Percentiles rank a stretch among this genome's conserved stretches.
Conservation (phyloP, 2,113 vertebrate genomes). For the Notothenia rossii region DNA sequence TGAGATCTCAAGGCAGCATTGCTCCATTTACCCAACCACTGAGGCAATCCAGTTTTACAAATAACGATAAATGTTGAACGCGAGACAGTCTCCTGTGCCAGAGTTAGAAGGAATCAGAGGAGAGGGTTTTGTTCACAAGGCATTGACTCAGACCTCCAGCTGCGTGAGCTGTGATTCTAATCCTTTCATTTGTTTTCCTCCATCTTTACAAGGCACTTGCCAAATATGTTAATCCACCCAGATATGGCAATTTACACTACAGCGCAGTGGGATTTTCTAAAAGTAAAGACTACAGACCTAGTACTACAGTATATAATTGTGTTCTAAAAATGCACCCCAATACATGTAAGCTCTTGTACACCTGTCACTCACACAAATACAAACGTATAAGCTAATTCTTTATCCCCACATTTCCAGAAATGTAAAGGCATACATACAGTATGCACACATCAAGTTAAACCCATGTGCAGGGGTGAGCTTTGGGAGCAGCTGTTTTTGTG, state of each 20-base stretch:
- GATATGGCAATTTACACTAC: conserved; percentile 36
- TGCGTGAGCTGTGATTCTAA: conserved; percentile 67
- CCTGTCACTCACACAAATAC: background rate
- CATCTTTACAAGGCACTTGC: conserved; percentile 25
- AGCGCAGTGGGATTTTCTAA: conserved; percentile 6
- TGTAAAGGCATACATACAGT: background rate
- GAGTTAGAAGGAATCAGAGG: conserved; percentile 48
- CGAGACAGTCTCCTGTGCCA: conserved; percentile 41
- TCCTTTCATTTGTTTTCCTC: conserved; percentile 62
- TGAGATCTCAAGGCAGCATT: conserved; percentile 52
- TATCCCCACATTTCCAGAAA: background rate
- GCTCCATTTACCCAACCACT: conserved; percentile 39
- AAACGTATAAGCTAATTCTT: background rate
- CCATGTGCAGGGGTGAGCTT: conserved; percentile 51
- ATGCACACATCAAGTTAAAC: conserved; percentile 34
- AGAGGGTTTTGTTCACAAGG: conserved; percentile 53
- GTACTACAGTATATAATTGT: conserved; percentile 3
- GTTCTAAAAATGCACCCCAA: background rate
- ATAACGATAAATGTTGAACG: conserved; percentile 49
- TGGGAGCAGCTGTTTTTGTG: conserved; percentile 77
- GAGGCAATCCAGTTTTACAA: conserved; percentile 56
- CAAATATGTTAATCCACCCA: conserved; percentile 61
- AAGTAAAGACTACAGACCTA: conserved; percentile 9
- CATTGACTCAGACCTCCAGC: conserved; percentile 61
- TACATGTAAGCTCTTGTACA: background rate